Percentiles rank a stretch among this genome's conserved stretches.
Conservation (phyloP, 2,797 vertebrate species). For the Eulemur rubriventer region DNA sequence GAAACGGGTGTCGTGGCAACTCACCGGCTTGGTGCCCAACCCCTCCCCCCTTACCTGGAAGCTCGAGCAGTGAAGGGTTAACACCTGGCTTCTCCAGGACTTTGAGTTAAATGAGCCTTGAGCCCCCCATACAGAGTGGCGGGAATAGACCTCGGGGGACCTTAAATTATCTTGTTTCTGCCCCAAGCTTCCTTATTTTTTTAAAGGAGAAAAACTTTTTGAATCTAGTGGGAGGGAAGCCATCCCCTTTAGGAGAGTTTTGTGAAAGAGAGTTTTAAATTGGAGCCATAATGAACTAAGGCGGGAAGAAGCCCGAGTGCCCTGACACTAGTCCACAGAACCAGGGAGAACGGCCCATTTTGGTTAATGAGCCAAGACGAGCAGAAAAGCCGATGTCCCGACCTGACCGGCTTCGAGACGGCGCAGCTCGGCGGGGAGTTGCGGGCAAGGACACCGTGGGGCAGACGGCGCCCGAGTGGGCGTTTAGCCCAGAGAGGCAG, state of each 20-base stretch:
- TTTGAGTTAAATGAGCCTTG: conserved; percentile 11
- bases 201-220: neutral
- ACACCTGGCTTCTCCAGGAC: neutral
- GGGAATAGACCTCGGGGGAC: neutral
- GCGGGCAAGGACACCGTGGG: neutral
- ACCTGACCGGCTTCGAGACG: neutral
- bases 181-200: neutral
- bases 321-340: neutral
- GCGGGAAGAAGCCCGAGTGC: neutral
- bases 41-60: neutral
- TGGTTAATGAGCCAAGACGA: neutral
- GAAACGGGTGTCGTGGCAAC: neutral
- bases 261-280: neutral
- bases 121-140: neutral
- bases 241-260: neutral
- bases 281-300: neutral
- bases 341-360: neutral
- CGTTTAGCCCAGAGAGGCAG: neutral
- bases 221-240: neutral
- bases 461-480: neutral
- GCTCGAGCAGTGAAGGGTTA: conserved; percentile 1
- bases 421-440: neutral
- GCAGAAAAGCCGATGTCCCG: neutral
- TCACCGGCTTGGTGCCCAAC: neutral
- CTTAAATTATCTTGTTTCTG: conserved; percentile 31